A percentile compares a stretch with the other conserved stretches of the same genome.
phyloP scores from a whole-genome alignment of 2,113 vertebrate genomes.

The Lota lota region DNA sequence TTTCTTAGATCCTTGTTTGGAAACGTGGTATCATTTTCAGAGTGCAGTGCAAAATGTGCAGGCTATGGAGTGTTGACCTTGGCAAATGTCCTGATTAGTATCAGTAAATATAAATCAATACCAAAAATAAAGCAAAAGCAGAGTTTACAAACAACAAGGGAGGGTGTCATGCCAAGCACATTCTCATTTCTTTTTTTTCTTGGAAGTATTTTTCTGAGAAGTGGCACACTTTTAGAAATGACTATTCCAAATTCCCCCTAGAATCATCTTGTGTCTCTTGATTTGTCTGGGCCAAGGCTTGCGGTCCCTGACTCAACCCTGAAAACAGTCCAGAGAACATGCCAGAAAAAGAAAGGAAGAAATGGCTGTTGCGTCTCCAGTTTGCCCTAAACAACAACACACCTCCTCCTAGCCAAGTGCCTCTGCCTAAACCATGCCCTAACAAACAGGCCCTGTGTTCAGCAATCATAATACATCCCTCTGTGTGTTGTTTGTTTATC shows the following conservation, averaged over 20 bases:
- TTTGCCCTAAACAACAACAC: slow-evolving; percentile 33
- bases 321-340: slow-evolving; percentile 20
- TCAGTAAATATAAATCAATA: no score
- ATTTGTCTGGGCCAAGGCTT: slow-evolving; percentile 45
- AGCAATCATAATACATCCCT: slow-evolving; percentile 27
- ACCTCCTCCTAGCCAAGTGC: slow-evolving; percentile 34
- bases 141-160: no score
- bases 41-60: no score
- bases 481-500: slow-evolving; percentile 60
- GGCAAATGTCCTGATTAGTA: no score
- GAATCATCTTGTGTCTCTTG: slow-evolving; percentile 37
- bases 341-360: slow-evolving; percentile 37
- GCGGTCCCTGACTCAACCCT: slow-evolving; percentile 58
- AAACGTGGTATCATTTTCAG: no score
- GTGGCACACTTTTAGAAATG: slow-evolving; percentile 46
- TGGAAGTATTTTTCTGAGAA: slow-evolving; percentile 28
- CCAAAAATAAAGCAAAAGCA: no score
- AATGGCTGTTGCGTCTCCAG: slow-evolving; percentile 37
- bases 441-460: slow-evolving; percentile 49
- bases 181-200: slow-evolving; percentile 23
- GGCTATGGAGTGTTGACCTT: no score
- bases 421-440: slow-evolving; percentile 49
- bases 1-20: no score
- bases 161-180: no score
- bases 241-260: slow-evolving; percentile 55